A percentile compares a stretch with the other conserved stretches of the same genome.
These are phyloP conservation scores for Gambusia yucatana DNA, from an alignment of 2,797 vertebrate genomes.

Conservation along the genomic window DNA sequence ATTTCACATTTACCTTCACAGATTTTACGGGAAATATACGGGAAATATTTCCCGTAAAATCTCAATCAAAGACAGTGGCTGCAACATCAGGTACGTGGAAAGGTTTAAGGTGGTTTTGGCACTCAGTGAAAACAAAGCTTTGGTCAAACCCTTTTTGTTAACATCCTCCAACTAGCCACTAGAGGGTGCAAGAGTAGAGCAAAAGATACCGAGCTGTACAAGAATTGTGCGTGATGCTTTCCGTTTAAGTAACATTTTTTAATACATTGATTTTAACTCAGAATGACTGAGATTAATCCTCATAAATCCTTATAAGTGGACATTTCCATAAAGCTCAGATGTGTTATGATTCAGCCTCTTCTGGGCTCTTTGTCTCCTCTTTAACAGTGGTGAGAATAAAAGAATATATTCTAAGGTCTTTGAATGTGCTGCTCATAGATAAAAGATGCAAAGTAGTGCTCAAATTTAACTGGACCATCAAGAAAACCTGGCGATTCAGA, in stretches of 20 bases:
- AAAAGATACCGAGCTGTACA: conserved; percentile 38
- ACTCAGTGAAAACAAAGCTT: neutral
- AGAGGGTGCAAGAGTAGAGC: conserved; percentile 73
- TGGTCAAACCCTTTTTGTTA: neutral
- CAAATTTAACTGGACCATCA: conserved; percentile 24
- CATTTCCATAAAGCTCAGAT: conserved; percentile 30
- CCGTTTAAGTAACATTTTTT: conserved; percentile 37
- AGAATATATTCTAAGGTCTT: conserved; percentile 23
- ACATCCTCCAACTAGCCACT: conserved; percentile 53
- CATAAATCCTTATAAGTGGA: conserved; percentile 34
- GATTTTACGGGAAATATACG: neutral
- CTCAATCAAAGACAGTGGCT: neutral
- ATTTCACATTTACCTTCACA: too few relatives aligned
- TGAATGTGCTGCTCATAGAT: conserved; percentile 24
- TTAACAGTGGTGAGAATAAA: conserved; percentile 19
- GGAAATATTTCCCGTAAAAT: neutral
- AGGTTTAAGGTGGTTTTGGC: neutral
- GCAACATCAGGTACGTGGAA: neutral
- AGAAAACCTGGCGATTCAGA: conserved; percentile 30
- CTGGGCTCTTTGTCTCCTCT: conserved; percentile 5
- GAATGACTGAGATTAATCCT: conserved; percentile 35
- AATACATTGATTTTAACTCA: conserved; percentile 43
- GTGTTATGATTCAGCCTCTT: conserved; percentile 6
- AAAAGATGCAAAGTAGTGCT: conserved; percentile 15
- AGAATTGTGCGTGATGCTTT: conserved; percentile 14